phyloP scores from a whole-genome alignment of 23 tunicate genomes.

The Oikopleura dioica region DNA sequence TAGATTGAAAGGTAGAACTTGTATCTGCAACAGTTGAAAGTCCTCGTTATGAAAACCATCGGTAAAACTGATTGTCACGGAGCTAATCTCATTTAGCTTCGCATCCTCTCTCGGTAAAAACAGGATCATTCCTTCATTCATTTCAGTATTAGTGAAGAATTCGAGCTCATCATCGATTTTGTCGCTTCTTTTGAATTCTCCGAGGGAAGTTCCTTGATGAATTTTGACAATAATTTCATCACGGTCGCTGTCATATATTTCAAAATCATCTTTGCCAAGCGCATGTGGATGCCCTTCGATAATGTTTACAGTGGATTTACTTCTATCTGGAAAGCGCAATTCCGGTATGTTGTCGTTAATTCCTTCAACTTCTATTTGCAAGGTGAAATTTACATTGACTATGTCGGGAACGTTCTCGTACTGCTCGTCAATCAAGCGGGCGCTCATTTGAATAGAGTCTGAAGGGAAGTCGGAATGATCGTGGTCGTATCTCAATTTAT shows the following conservation, averaged over 20 bases:
- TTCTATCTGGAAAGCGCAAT: not conserved
- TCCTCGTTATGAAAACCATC: not conserved
- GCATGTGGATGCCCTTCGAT: not conserved
- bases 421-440: not conserved
- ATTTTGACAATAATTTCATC: conserved; percentile 1
- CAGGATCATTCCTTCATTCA: not conserved
- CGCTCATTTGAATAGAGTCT: not conserved
- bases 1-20: not conserved
- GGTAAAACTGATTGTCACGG: conserved; percentile 3
- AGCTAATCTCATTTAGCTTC: not conserved
- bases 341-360: not conserved
- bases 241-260: not conserved
- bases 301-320: not conserved
- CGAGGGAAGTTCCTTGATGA: not conserved
- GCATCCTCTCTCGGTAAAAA: not conserved
- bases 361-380: not conserved
- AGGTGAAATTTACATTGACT: not conserved
- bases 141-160: too few species aligned
- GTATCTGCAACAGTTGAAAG: not conserved
- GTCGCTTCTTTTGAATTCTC: too few species aligned
- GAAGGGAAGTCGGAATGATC: not conserved
- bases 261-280: not conserved
- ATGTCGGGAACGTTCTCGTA: conserved; percentile 2
- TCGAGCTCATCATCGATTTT: too few species aligned
- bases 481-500: not conserved